Conservation (phyloP, 2,113 vertebrate genomes). For the Myrmophylax atrothorax region DNA sequence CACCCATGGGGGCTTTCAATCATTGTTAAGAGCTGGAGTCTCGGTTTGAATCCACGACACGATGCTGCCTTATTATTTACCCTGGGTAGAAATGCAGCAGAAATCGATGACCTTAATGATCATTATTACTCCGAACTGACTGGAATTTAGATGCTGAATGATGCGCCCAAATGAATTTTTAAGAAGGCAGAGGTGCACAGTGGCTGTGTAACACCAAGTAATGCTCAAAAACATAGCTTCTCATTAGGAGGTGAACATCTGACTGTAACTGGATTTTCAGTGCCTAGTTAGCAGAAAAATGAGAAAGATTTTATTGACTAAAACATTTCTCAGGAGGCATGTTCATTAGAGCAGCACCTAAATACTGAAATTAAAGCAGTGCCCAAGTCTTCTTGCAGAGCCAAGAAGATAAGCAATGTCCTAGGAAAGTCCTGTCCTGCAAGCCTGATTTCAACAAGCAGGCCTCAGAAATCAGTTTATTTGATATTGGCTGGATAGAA, state of each 20-base stretch:
- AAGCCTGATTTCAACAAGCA: neutral
- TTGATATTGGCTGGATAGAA: neutral
- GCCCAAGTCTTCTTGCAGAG: neutral
- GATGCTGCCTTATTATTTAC: constrained; percentile 25
- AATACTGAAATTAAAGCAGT: neutral
- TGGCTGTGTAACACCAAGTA: accelerated
- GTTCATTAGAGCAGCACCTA: neutral
- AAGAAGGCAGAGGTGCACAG: neutral
- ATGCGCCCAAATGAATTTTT: neutral
- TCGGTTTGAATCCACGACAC: neutral
- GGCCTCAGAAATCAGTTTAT: neutral
- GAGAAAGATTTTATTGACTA: neutral
- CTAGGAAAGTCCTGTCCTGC: neutral
- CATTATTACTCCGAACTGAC: neutral
- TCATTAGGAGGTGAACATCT: neutral
- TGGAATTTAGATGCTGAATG: constrained; percentile 9
- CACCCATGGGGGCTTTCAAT: neutral
- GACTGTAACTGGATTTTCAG: neutral
- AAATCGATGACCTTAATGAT: constrained; percentile 17
- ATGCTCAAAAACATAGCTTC: neutral
- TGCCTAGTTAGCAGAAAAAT: neutral
- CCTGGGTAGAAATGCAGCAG: neutral
- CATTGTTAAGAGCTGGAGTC: neutral
- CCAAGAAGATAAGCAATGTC: neutral
- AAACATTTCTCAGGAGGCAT: neutral